Base-by-base conservation (phyloP, 92 coral and sea anemone genomes). In the Porites rus region DNA sequence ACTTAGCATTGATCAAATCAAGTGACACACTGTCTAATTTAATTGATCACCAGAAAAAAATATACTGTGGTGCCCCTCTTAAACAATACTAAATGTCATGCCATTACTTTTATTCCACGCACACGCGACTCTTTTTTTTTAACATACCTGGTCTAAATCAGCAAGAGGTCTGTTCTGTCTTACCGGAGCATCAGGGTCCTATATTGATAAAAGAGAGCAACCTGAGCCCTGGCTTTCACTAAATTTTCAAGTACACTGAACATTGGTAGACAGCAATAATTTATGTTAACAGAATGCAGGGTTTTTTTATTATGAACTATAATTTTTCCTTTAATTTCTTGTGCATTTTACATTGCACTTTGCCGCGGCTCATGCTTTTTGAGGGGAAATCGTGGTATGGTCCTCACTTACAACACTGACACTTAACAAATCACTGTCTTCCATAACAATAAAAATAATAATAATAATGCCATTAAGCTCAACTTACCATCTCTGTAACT, bases 171-270 rank as follows among this genome's bases (percentile, higher is more conserved):
- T 92, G 90, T 89, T 97, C 81, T 97, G 99, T 67, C 99, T 92
- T 38, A 92, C 90, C 1, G 99, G 98, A 46, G 99, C 98, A 92
- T 97, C 99, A n/a, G 99, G 99, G 51, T 97, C 98, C 98, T 95
- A 62, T 20, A 51, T 28, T 56, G 14, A 53, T 14, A n/a, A 20
- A 21, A 58, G 22, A 28, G n/a, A 54, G 18, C 5, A 54, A 38
- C 46, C 46, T 4, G 46, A 38, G 46, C 46, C 46, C 5, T 38
- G 46, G 46, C 7, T 38, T 4, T 4, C 46, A 38, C 46, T 38
- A 38, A 4, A 38, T 4, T 3, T 38, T 38, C 46, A 38, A 38
- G 46, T 38, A 38, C 46, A 38, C 46, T 38, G 46, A 0, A 38
- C 46, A 38, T 38, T 38, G 7, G 46, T 38, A 38, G 46, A 38